These are phyloP conservation scores for Pycnomerus fuliginosus DNA, from an alignment of 2,888 invertebrate species.

Conservation along the genomic window DNA sequence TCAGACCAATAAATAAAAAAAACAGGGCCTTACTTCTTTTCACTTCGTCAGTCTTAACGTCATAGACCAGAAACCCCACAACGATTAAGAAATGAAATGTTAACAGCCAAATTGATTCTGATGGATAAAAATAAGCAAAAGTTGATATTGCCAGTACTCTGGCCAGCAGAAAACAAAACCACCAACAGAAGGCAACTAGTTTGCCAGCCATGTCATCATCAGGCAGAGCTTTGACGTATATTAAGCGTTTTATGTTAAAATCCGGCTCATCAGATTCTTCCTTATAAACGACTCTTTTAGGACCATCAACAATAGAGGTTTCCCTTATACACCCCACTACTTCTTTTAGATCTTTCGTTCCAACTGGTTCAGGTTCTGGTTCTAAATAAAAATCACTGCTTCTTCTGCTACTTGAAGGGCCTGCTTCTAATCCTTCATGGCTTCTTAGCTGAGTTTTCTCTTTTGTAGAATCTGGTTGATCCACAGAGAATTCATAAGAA, in stretches of 20 bases:
- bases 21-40: slow-evolving; percentile 54
- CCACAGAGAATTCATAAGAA: not conserved
- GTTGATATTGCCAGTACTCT: slow-evolving; percentile 69
- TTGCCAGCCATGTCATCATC: slow-evolving; percentile 74
- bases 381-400: slow-evolving; percentile 48
- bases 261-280: slow-evolving; percentile 33
- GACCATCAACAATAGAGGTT: slow-evolving; percentile 36
- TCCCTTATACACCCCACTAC: slow-evolving; percentile 17
- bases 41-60: slow-evolving; percentile 60
- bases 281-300: slow-evolving; percentile 22
- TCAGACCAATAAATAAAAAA: slow-evolving; percentile 69
- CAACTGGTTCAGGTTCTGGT: slow-evolving; percentile 25
- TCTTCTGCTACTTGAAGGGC: slow-evolving; percentile 29
- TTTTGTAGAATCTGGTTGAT: not conserved
- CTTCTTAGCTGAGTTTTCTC: too few relatives aligned
- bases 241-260: slow-evolving; percentile 51
- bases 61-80: slow-evolving; percentile 63
- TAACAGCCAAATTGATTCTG: slow-evolving; percentile 61
- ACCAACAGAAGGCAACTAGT: slow-evolving; percentile 70
- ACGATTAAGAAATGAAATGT: slow-evolving; percentile 66
- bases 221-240: slow-evolving; percentile 62
- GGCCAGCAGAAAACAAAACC: slow-evolving; percentile 74
- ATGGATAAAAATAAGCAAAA: slow-evolving; percentile 67
- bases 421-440: slow-evolving; percentile 21
- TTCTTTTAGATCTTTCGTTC: slow-evolving; percentile 5